Evolutionary conservation across 2,113 vertebrate species (phyloP).

Genomic region (Ammodytes dubius): DNA sequence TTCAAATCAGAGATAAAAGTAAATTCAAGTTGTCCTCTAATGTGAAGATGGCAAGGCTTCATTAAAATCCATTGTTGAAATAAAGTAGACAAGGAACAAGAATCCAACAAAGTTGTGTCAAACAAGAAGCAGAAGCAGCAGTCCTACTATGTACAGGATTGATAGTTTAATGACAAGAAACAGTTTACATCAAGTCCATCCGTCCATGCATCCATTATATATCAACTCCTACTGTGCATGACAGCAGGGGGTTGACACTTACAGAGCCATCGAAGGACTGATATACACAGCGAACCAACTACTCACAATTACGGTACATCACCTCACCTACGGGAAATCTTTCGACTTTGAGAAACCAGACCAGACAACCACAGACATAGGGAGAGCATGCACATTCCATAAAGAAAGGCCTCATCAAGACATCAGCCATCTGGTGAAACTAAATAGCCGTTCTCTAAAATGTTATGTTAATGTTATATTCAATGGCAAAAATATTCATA

Average conservation of each 20-base stretch:
- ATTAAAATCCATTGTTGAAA: background rate
- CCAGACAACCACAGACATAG: background rate
- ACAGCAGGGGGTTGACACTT: too few species aligned
- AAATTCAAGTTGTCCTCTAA: slow-evolving; percentile 15
- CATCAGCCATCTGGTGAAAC: background rate
- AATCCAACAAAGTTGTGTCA: background rate
- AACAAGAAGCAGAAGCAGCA: background rate
- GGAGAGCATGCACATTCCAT: background rate
- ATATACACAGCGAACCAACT: background rate
- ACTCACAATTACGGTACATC: background rate
- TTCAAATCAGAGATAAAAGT: slow-evolving; percentile 7
- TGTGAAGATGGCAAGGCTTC: background rate
- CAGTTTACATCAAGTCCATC: background rate
- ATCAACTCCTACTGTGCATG: background rate
- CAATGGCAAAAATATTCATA: too few species aligned
- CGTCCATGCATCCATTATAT: background rate
- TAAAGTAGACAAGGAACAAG: background rate
- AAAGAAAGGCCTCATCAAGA: background rate
- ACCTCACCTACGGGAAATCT: background rate
- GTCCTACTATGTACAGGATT: background rate
- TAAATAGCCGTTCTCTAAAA: background rate
- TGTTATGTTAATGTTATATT: too few species aligned
- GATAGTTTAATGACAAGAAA: background rate
- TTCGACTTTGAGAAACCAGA: background rate
- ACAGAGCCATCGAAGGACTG: background rate